phyloP scores from a whole-genome alignment of 2,113 vertebrate genomes.

The Labrus mixtus region DNA sequence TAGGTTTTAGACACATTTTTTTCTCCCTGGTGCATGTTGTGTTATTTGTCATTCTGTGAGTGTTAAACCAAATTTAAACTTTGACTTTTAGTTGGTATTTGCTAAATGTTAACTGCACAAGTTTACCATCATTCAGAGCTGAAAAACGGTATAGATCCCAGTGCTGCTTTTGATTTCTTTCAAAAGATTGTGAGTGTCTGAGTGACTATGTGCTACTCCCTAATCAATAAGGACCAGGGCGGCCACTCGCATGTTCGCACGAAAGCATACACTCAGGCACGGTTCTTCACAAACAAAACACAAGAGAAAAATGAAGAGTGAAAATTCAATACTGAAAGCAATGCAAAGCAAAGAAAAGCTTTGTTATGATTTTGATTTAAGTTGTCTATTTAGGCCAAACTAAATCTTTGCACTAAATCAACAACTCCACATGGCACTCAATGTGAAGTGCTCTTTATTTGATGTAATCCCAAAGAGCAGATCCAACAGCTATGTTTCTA shows the following conservation, averaged over 20 bases:
- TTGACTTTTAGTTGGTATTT: constrained; percentile 26
- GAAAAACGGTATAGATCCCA: constrained; percentile 49
- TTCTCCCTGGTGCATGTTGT: background rate
- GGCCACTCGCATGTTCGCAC: constrained; percentile 75
- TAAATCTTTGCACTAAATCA: constrained; percentile 19
- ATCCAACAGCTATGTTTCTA: background rate
- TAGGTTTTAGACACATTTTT: constrained; percentile 18
- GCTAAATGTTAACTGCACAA: constrained; percentile 17
- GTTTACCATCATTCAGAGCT: constrained; percentile 22
- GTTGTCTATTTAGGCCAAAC: constrained; percentile 29
- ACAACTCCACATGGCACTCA: constrained; percentile 15
- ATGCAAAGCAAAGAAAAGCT: background rate
- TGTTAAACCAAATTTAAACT: constrained; percentile 10
- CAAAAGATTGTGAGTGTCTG: constrained; percentile 52
- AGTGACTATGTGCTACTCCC: constrained; percentile 35
- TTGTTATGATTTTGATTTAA: constrained; percentile 38
- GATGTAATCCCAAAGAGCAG: background rate
- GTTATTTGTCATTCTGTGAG: constrained; percentile 13
- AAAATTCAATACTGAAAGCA: constrained; percentile 63
- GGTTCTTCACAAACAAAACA: constrained; percentile 60
- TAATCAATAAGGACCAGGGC: constrained; percentile 74
- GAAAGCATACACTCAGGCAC: constrained; percentile 49
- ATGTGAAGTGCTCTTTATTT: background rate
- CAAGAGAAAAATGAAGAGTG: constrained; percentile 29
- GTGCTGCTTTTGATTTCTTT: constrained; percentile 63